A percentile compares a stretch with the other conserved stretches of the same genome.
Conservation (phyloP, 2,797 vertebrate species). For the Coregonus sp. region DNA sequence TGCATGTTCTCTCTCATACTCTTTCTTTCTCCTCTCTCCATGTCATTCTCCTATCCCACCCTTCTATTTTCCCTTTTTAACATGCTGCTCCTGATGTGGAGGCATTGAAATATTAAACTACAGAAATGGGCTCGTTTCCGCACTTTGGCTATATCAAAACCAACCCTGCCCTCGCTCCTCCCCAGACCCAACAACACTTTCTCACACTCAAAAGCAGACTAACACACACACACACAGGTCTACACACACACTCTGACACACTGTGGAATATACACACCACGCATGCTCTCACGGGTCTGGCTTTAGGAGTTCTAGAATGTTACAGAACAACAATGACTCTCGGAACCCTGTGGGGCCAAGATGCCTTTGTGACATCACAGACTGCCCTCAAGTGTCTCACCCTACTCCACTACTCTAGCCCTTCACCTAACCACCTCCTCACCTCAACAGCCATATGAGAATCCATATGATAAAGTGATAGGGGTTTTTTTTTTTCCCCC, state of each 20-base stretch:
- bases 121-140: slow-evolving; percentile 79
- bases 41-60: slow-evolving; percentile 77
- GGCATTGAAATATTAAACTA: slow-evolving; percentile 80
- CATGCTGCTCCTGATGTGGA: slow-evolving; percentile 78
- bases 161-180: slow-evolving; percentile 64
- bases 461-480: slow-evolving; percentile 45
- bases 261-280: slow-evolving; percentile 16
- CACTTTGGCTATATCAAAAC: slow-evolving; percentile 78
- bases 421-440: slow-evolving; percentile 35
- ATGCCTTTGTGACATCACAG: background rate
- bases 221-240: slow-evolving; percentile 28
- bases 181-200: slow-evolving; percentile 46
- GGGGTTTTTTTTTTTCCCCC: no score
- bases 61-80: slow-evolving; percentile 80
- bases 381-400: background rate
- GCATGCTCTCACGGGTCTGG: background rate
- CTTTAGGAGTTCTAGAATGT: background rate
- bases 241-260: slow-evolving; percentile 16
- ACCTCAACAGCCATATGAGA: slow-evolving; percentile 30
- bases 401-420: no score
- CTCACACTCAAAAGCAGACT: slow-evolving; percentile 37
- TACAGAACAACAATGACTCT: slow-evolving; percentile 12
- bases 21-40: slow-evolving; percentile 66
- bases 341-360: background rate
- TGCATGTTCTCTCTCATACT: slow-evolving; percentile 58